A percentile compares a stretch with the other conserved stretches of the same genome.
These are phyloP conservation scores for Pelecanus crispus DNA, from an alignment of 2,113 vertebrate species.

Conservation along the genomic window DNA sequence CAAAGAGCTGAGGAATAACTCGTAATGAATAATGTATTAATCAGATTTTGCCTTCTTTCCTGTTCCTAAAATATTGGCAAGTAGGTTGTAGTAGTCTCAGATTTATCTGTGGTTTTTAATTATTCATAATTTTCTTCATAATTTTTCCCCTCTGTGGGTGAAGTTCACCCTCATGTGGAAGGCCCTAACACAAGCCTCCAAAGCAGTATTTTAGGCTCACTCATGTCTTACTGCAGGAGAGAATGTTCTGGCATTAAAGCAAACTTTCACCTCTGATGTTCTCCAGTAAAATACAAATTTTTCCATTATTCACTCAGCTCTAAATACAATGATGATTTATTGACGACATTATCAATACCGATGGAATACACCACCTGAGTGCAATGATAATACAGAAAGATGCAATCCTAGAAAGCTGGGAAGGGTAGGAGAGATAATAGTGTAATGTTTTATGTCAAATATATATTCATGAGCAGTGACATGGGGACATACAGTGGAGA, in stretches of 20 bases:
- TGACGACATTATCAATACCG: background rate
- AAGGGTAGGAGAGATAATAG: background rate
- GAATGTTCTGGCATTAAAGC: background rate
- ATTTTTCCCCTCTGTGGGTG: background rate
- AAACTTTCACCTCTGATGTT: background rate
- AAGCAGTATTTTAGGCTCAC: background rate
- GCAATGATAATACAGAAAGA: background rate
- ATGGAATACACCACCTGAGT: background rate
- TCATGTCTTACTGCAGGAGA: background rate
- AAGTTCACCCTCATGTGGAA: conserved; percentile 22
- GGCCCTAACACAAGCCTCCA: background rate
- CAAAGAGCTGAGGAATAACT: background rate
- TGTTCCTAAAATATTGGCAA: conserved; percentile 16
- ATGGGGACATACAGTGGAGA: background rate
- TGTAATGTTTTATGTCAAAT: background rate
- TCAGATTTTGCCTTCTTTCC: background rate
- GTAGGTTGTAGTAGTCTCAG: background rate
- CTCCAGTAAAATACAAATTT: background rate
- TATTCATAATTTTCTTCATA: conserved; percentile 4
- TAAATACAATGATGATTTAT: background rate
- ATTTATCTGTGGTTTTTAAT: conserved; percentile 11
- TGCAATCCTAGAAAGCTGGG: background rate
- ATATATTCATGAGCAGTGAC: background rate
- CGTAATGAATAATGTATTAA: conserved; percentile 19
- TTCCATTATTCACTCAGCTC: background rate